Percentiles rank a stretch among this genome's conserved stretches.
phyloP scores from a whole-genome alignment of 1,140 invertebrate genomes.

The Bacillus rossius region DNA sequence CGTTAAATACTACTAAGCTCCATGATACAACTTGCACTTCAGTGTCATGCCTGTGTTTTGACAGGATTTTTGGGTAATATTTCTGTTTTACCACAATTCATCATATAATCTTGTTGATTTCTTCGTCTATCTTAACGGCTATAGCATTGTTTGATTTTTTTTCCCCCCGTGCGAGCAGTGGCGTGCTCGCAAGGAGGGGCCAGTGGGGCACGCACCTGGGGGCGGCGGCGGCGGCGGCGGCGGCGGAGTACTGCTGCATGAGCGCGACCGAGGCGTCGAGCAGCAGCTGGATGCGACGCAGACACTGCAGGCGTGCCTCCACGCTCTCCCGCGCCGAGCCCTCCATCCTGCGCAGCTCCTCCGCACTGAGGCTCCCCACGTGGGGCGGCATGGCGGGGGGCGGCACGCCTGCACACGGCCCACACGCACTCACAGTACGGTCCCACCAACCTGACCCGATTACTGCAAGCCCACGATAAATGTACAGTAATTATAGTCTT shows the following conservation, averaged over 20 bases:
- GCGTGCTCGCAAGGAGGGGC: too few species aligned
- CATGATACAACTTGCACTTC: too few species aligned
- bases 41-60: too few species aligned
- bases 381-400: constrained; percentile 63
- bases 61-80: too few species aligned
- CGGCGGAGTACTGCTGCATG: constrained; percentile 81
- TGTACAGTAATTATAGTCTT: too few species aligned
- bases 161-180: background rate
- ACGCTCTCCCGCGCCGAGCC: constrained; percentile 79
- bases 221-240: constrained; percentile 40
- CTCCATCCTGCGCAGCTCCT: constrained; percentile 85
- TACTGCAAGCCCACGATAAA: too few species aligned
- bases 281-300: constrained; percentile 81
- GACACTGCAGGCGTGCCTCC: constrained; percentile 81
- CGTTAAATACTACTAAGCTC: too few species aligned
- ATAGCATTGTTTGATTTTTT: background rate
- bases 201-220: background rate
- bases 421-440: too few species aligned
- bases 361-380: constrained; percentile 66
- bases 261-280: constrained; percentile 83
- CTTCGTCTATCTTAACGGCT: background rate
- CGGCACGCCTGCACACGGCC: constrained; percentile 42
- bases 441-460: too few species aligned
- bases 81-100: too few species aligned
- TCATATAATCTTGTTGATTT: background rate